A percentile compares a stretch with the other conserved stretches of the same genome.
Evolutionary conservation across 2,888 invertebrate species (phyloP).

Genomic region (Actias luna): DNA sequence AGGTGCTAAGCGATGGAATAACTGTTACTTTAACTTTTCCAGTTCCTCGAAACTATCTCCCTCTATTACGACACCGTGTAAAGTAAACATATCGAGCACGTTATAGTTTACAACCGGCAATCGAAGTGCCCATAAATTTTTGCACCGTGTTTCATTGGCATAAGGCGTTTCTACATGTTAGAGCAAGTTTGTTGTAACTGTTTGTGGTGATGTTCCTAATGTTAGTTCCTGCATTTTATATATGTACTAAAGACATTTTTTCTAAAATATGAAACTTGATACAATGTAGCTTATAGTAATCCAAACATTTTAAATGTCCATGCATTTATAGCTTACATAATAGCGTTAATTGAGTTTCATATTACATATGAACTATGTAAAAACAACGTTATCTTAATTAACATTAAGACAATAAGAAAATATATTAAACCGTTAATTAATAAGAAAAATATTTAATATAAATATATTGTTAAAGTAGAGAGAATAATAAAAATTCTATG

Average conservation of each 20-base stretch:
- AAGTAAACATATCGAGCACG: slow-evolving; percentile 16
- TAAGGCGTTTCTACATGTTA: background rate
- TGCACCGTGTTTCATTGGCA: background rate
- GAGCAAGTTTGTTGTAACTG: background rate
- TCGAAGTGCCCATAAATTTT: background rate
- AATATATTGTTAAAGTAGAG: background rate
- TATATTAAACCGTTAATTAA: background rate
- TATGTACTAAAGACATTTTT: background rate
- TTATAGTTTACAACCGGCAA: background rate
- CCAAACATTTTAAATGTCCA: background rate
- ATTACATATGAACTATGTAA: background rate
- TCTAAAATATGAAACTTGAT: background rate
- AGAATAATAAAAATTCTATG: background rate
- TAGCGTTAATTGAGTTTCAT: background rate
- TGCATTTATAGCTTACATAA: background rate
- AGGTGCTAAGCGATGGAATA: slow-evolving; percentile 33
- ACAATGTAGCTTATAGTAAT: background rate
- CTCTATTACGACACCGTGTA: slow-evolving; percentile 13
- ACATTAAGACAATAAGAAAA: too few species aligned
- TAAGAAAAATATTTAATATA: background rate
- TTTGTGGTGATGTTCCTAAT: background rate
- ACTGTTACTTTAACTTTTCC: slow-evolving; percentile 22
- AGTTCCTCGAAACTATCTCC: slow-evolving; percentile 17
- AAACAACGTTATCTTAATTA: background rate
- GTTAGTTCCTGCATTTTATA: background rate